Conservation (phyloP, 2,888 invertebrate species). For the Ectropis crepuscularia region DNA sequence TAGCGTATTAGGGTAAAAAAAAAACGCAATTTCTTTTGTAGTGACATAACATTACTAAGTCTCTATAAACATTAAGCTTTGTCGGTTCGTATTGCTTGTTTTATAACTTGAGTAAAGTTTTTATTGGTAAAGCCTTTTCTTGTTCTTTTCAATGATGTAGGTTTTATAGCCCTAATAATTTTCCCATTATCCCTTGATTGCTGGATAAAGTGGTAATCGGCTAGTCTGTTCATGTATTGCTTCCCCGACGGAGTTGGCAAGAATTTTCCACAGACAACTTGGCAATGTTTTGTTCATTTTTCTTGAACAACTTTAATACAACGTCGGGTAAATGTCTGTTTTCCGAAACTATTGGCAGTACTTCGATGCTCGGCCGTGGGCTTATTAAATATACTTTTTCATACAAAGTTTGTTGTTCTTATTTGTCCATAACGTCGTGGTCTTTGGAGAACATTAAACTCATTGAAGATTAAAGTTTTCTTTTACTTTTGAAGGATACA, state of each 20-base stretch:
- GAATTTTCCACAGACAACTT: background rate
- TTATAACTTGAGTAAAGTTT: conserved; percentile 7
- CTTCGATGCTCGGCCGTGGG: no score
- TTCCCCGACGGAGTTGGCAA: background rate
- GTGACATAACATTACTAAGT: no score
- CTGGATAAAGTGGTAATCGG: conserved; percentile 15
- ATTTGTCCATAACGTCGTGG: no score
- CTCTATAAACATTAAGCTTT: background rate
- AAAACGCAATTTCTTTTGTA: no score
- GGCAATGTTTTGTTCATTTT: background rate
- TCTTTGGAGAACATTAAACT: no score
- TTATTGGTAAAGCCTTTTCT: conserved; percentile 10
- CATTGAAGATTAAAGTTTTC: no score
- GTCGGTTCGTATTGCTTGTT: conserved; percentile 2
- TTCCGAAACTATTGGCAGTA: no score
- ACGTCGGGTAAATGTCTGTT: background rate
- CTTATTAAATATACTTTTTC: no score
- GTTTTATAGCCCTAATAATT: conserved; percentile 11
- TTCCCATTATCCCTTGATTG: conserved; percentile 8
- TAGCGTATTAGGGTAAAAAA: no score
- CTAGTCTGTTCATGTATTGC: conserved; percentile 16
- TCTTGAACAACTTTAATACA: no score
- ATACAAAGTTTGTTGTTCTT: no score
- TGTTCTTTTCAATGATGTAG: conserved; percentile 6
- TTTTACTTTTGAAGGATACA: no score